Evolutionary conservation across 2,888 invertebrate genomes (phyloP), one percentile per base, ranked within the genome.

Genomic region (Bursaphelenchus okinawaensis): DNA sequence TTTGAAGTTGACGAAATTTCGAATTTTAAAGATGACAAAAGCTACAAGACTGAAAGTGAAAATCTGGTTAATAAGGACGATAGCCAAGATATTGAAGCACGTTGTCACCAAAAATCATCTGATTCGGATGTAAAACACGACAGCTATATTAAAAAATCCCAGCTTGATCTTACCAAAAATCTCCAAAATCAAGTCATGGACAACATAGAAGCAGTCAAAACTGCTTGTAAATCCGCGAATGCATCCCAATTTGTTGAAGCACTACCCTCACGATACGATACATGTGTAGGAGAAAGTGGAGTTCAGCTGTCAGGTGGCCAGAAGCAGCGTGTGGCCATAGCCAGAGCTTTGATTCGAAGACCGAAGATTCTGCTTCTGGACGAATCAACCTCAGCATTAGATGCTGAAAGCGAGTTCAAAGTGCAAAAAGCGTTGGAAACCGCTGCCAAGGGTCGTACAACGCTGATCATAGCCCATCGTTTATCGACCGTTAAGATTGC

Each of bases 361-460:
- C 71, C 71, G 19, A 71, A 71, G 58, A 71, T 68, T 27, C 59
- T 68, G 19, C 28, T 68, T 1, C 40, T 68, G 28, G 68, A 68
- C 57, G 68, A 68, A 31, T 58, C 71, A 22, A 68, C 68, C 19
- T 50, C 50, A 16, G 75, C 75, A 3, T 56, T 75, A 26, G 75
- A 75, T 55, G 73, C 71, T n/a, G 74, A 75, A 52, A 72, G 70
- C 62, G 75, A 75, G 56, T 65, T 63, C 22, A 59, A 72, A 19
- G 75, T 75, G 1, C 75, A 75, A 66, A 65, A 72, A 23, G 92
- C 86, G n/a, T 78, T 87, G 2, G 86, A 87, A 64, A 89, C 85
- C 75, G 75, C 68, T 8, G 28, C 70, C 1, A 65, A 72, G 28
- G 81, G 85, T 4, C 74, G 85, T 55, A 85, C 85, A 0, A 85